Base-by-base conservation (phyloP, 2,888 invertebrate species). In the Hyposoter didymator region DNA sequence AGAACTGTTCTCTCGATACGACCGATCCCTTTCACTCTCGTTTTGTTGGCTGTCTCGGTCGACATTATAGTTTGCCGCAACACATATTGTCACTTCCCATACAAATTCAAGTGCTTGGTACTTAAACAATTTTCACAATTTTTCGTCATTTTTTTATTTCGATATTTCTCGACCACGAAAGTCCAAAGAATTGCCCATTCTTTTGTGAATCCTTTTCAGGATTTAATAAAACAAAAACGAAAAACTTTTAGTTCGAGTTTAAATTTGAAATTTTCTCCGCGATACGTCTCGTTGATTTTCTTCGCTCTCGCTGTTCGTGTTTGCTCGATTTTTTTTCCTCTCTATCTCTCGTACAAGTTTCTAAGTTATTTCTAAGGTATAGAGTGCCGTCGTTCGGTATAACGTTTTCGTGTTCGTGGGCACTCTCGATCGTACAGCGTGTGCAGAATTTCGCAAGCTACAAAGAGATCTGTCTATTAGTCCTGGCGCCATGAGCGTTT, bases 401-500 rank as follows among this genome's bases (percentile, higher is more conserved):
- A 55, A 59, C 39, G 62, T 47, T 66, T 35, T 55, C 79, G 32
- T 49, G 59, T 55, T 81, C 62, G 55, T 73, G 52, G 39, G 52
- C 78, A 47, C 17, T 35, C 45, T 74, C 49, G n/a, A 66, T 62
- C 55, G 35, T 67, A 22, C 43, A 32, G 8, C 47, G 12, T 45
- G 12, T 45, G 64, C 35, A 70, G 78, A 69, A 76, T 80, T 52
- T 81, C 47, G 75, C 70, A 80, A 67, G 32, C 79, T 73, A 78
- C 78, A 82, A 75, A 85, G 84, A 87, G 85, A 87, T 87, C 87
- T 85, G 85, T 87, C 87, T 87, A 88, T 88, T 88, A 88, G 87
- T 55, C 76, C 45, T 47, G 70, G 82, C 78, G 81, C 81, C 70
- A 78, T 35, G 47, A 52, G 62, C 74, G 78, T 69, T 55, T 67